These are phyloP conservation scores for Actinia equina DNA, from an alignment of 64 coral and sea anemone species.

Conservation along the genomic window DNA sequence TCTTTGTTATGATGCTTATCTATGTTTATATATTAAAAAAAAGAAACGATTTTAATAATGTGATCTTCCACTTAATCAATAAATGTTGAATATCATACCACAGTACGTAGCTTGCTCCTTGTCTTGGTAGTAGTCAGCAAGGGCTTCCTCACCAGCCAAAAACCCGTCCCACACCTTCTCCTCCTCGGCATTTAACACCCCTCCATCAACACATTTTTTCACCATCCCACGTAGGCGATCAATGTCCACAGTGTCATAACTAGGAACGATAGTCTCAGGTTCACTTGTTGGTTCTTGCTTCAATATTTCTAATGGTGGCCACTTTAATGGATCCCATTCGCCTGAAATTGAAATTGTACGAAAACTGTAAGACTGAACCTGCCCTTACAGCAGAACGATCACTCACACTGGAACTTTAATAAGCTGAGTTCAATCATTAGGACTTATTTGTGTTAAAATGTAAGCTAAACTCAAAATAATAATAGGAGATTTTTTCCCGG, in stretches of 20 bases:
- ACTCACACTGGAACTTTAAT: too few species aligned
- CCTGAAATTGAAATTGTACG: too few species aligned
- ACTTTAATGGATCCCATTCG: not conserved
- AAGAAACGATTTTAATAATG: not conserved
- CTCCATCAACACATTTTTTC: slow-evolving; percentile 14
- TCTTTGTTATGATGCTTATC: slow-evolving; percentile 5
- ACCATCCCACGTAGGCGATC: slow-evolving; percentile 17
- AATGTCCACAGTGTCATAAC: slow-evolving; percentile 18
- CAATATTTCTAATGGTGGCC: slow-evolving; percentile 13
- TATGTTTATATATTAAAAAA: not conserved
- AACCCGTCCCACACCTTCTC: not conserved
- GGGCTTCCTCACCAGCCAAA: not conserved
- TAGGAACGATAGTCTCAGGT: slow-evolving; percentile 10
- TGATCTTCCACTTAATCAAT: not conserved
- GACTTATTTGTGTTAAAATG: too few species aligned
- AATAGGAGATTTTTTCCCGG: too few species aligned
- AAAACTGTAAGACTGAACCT: too few species aligned
- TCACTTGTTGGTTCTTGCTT: not conserved
- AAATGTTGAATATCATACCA: not conserved
- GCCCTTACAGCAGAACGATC: too few species aligned
- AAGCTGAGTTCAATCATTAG: too few species aligned
- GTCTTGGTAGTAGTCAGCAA: not conserved
- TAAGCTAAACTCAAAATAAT: too few species aligned
- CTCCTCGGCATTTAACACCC: not conserved
- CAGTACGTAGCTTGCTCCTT: not conserved